These are phyloP conservation scores for Epistrophe grossulariae DNA, from an alignment of 2,888 invertebrate species.

Conservation along the genomic window DNA sequence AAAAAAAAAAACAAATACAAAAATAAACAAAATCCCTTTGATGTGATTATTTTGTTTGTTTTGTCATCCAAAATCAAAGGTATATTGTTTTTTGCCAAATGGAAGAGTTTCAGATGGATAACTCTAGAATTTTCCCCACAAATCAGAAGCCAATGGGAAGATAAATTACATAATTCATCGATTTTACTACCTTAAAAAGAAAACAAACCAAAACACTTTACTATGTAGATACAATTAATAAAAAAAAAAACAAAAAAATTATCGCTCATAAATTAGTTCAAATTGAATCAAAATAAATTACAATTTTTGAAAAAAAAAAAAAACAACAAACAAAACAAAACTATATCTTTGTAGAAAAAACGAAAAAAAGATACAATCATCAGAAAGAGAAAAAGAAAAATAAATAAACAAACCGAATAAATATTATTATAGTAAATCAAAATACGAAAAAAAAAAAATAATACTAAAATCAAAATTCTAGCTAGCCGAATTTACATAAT, in stretches of 20 bases:
- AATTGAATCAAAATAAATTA: constrained; percentile 42
- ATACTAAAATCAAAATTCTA: constrained; percentile 53
- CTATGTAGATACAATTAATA: neutral
- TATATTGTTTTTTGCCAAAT: constrained; percentile 94
- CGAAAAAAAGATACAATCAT: constrained; percentile 45
- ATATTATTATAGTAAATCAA: constrained; percentile 21
- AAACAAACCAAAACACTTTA: neutral
- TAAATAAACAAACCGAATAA: constrained; percentile 20
- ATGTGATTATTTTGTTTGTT: neutral
- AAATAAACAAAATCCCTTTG: constrained; percentile 43
- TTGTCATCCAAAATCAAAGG: constrained; percentile 83
- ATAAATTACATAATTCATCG: constrained; percentile 77
- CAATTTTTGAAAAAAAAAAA: constrained; percentile 51
- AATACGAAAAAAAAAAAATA: constrained; percentile 33
- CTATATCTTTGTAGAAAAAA: constrained; percentile 67
- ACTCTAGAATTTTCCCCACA: constrained; percentile 86
- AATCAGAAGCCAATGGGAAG: constrained; percentile 80
- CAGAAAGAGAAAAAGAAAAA: constrained; percentile 35
- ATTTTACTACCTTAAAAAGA: constrained; percentile 21
- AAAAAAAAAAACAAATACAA: neutral
- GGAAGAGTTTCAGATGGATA: constrained; percentile 92
- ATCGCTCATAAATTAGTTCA: constrained; percentile 46
- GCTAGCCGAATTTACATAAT: constrained; percentile 67
- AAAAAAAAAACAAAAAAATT: neutral
- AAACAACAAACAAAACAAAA: constrained; percentile 51